Evolutionary conservation across 2,113 vertebrate genomes (phyloP).

Genomic region (Fregata magnificens): DNA sequence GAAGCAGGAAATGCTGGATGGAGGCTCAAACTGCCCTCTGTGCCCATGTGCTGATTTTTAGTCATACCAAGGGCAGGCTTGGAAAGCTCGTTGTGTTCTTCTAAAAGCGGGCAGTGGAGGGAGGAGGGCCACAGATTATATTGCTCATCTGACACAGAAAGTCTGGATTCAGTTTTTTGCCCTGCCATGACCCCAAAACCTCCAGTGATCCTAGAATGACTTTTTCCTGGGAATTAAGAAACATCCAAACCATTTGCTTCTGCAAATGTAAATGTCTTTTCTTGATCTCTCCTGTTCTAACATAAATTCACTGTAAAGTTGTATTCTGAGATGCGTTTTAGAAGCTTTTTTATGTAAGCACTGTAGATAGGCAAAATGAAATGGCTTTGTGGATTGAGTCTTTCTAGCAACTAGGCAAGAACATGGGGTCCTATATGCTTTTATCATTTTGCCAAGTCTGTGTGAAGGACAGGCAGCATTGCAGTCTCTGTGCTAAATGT

Average conservation of each 20-base stretch:
- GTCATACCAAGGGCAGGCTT: not conserved
- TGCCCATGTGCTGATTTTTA: not conserved
- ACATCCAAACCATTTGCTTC: not conserved
- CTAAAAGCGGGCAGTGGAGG: not conserved
- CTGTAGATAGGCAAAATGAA: not conserved
- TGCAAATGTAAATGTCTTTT: not conserved
- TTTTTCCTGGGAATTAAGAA: not conserved
- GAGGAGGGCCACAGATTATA: not conserved
- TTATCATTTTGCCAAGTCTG: not conserved
- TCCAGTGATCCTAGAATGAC: not conserved
- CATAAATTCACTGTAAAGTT: not conserved
- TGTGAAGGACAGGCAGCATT: slow-evolving; percentile 1
- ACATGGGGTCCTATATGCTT: not conserved
- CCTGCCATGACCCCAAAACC: not conserved
- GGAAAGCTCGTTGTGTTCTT: not conserved
- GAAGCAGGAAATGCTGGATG: not conserved
- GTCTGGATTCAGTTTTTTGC: not conserved
- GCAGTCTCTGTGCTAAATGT: not conserved
- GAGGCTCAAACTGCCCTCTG: not conserved
- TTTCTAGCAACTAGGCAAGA: not conserved
- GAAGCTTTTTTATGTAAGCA: not conserved
- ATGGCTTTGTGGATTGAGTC: not conserved
- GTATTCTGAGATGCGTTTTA: not conserved
- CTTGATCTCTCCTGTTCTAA: not conserved
- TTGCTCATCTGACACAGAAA: not conserved